Percentiles rank a stretch among this genome's conserved stretches.
Evolutionary conservation across 2,797 vertebrate species (phyloP).

Genomic region (Enteromius mattozi): DNA sequence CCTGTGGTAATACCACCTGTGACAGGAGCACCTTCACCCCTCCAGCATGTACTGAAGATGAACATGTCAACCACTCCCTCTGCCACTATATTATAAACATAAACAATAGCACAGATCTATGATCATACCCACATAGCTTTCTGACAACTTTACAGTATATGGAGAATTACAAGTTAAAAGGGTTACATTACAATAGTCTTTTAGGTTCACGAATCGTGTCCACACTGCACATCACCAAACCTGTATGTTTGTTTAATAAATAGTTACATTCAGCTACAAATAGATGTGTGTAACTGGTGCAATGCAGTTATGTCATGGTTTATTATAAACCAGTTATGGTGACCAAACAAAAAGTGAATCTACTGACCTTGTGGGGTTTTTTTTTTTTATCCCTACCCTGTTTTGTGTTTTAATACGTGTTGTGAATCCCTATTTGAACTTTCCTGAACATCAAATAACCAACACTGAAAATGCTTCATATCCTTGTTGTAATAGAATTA

Average conservation of each 20-base stretch:
- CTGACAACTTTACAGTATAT: neutral
- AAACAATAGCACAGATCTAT: constrained; percentile 60
- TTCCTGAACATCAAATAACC: neutral
- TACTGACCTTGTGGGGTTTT: neutral
- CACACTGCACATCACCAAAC: neutral
- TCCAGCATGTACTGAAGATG: constrained; percentile 42
- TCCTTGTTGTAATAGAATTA: neutral
- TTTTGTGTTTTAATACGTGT: neutral
- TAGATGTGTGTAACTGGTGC: neutral
- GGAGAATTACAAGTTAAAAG: neutral
- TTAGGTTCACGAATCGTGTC: neutral
- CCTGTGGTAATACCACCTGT: constrained; percentile 72
- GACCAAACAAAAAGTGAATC: neutral
- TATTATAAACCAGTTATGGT: neutral
- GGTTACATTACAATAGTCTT: neutral
- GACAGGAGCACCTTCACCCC: constrained; percentile 63
- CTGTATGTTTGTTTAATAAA: neutral
- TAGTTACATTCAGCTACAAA: neutral
- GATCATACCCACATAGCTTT: constrained; percentile 55
- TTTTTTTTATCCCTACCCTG: too few species aligned
- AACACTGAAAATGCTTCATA: neutral
- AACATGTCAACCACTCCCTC: constrained; percentile 47
- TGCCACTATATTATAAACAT: constrained; percentile 48
- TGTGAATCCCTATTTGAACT: neutral
- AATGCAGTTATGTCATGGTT: neutral